These are phyloP conservation scores for Cataglyphis cursor DNA, from an alignment of 2,888 invertebrate genomes.

Conservation along the genomic window DNA sequence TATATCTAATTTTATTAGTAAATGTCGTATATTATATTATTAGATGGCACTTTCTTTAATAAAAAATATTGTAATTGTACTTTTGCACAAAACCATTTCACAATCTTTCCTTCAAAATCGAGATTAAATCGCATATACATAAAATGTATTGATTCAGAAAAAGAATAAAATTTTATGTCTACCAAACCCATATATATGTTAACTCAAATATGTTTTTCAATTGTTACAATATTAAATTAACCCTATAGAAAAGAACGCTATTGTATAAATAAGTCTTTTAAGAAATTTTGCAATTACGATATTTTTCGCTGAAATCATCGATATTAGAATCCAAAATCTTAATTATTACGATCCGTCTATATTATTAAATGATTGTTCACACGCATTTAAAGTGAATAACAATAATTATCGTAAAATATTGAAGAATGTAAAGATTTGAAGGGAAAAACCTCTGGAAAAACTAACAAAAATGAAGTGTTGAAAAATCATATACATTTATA, in stretches of 20 bases:
- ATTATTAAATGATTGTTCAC: not conserved
- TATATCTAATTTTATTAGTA: conserved; percentile 10
- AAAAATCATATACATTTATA: not conserved
- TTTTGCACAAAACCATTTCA: not conserved
- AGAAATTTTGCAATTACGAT: not conserved
- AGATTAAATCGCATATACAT: not conserved
- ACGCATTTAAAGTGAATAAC: not conserved
- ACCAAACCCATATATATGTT: not conserved
- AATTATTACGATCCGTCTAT: not conserved
- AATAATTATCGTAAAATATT: not conserved
- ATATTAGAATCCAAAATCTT: not conserved
- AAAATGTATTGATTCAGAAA: not conserved
- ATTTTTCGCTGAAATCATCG: not conserved
- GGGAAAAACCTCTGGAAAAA: not conserved
- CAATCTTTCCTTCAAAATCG: not conserved
- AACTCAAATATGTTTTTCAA: not conserved
- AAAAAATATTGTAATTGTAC: not conserved
- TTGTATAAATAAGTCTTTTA: not conserved
- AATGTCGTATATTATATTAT: not conserved
- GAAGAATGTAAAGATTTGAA: not conserved
- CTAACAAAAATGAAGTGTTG: not conserved
- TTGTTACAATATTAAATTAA: not conserved
- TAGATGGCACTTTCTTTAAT: not conserved
- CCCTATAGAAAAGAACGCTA: not conserved
- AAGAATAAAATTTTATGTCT: not conserved